Evolutionary conservation across 2,113 vertebrate species (phyloP).

Genomic region (Stigmatopora nigra): DNA sequence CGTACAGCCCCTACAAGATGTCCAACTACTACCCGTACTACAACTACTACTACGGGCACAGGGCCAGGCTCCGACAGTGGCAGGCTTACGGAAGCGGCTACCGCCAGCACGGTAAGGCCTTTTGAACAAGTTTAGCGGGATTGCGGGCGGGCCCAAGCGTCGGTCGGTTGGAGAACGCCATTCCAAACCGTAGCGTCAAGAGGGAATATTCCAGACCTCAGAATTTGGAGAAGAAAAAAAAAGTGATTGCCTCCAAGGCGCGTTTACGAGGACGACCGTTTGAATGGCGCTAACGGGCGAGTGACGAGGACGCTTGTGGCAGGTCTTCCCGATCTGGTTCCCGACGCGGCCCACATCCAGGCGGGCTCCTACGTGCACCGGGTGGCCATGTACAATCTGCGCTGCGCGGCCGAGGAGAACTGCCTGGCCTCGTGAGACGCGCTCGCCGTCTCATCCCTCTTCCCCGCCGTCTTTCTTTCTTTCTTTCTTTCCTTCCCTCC

Average conservation of each 20-base stretch:
- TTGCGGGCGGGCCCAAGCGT: too few relatives aligned
- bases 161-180: too few relatives aligned
- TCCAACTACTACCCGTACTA: conserved; percentile 85
- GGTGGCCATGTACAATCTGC: conserved; percentile 88
- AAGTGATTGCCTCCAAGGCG: too few relatives aligned
- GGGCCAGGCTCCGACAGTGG: conserved; percentile 68
- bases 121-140: not conserved
- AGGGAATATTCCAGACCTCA: too few relatives aligned
- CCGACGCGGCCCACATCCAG: conserved; percentile 92
- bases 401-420: conserved; percentile 92
- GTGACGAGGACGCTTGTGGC: conserved; percentile 10
- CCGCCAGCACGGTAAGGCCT: conserved; percentile 79
- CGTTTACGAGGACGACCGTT: too few relatives aligned
- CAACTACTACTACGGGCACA: conserved; percentile 87
- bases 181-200: too few relatives aligned
- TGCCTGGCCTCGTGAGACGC: conserved; percentile 82
- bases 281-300: not conserved
- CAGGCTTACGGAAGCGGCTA: conserved; percentile 81
- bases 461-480: too few relatives aligned
- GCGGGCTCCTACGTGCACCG: conserved; percentile 86
- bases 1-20: conserved; percentile 84
- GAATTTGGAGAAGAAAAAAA: too few relatives aligned
- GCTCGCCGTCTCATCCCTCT: too few relatives aligned
- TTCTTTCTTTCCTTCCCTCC: too few relatives aligned
- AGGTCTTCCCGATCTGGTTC: conserved; percentile 95